Evolutionary conservation across 30 jellyfish, hydroid and myxozoan genomes (phyloP).

Genomic region (Sanderia malayensis): DNA sequence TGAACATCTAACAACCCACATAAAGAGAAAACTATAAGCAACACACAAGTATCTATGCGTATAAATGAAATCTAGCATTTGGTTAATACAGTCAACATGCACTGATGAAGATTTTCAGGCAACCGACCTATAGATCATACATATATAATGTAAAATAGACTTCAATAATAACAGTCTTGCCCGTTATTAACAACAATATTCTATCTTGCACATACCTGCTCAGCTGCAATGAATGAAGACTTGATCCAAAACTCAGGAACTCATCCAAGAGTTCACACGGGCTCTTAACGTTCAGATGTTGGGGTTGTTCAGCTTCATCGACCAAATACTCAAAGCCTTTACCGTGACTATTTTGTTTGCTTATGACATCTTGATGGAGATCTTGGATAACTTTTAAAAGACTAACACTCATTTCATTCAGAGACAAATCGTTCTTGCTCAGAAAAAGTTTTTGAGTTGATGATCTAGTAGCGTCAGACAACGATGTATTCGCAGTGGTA

Average conservation of each 20-base stretch:
- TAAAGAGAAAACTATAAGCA: too few relatives aligned
- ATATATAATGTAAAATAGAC: too few relatives aligned
- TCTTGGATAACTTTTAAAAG: slow-evolving; percentile 34
- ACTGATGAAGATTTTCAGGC: too few relatives aligned
- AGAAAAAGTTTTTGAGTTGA: not conserved
- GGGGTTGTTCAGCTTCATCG: not conserved
- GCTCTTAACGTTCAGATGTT: slow-evolving; percentile 21
- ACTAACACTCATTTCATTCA: slow-evolving; percentile 16
- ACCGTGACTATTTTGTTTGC: slow-evolving; percentile 4
- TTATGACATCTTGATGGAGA: slow-evolving; percentile 37
- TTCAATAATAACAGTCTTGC: too few relatives aligned
- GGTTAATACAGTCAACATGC: too few relatives aligned
- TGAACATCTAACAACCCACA: too few relatives aligned
- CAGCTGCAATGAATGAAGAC: slow-evolving; percentile 65
- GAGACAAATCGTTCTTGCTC: slow-evolving; percentile 7
- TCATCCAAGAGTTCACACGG: slow-evolving; percentile 83
- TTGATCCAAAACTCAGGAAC: slow-evolving; percentile 85
- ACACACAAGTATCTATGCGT: too few relatives aligned
- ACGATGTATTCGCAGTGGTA: not conserved
- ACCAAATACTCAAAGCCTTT: not conserved
- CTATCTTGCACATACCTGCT: slow-evolving; percentile 54
- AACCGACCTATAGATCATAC: too few relatives aligned
- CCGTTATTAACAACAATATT: too few relatives aligned
- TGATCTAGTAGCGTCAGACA: not conserved
- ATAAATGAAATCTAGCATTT: too few relatives aligned